Base-by-base conservation (phyloP, 2,113 vertebrate genomes). In the Hyaena hyaena region DNA sequence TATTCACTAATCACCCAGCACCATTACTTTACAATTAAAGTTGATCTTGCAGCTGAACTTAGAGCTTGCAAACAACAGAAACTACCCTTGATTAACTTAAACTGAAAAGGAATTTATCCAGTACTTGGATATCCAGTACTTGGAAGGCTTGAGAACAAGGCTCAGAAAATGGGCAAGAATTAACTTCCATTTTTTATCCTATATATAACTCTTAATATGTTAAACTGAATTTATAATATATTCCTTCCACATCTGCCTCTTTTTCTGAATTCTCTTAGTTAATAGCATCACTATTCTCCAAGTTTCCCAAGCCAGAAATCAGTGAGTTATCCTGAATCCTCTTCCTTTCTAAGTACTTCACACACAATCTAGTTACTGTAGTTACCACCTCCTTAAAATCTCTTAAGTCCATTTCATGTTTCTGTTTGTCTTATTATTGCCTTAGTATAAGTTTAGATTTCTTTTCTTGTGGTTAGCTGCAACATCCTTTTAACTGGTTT, bases 241-340 rank as follows among this genome's bases (percentile, higher is more conserved):
- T 83, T 14, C 33, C 23, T 96, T 94, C 81, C 69, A 88, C 76
- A 80, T 53, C 3, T 88, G 24, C 55, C 23, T 92, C 28, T 74
- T 31, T 93, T 96, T 65, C 31, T 55, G 24, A 92, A 92, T 95
- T 93, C 76, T 92, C 65, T 63, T 74, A 85, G 79, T 83, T 85
- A 65, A 79, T 68, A 87, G 31, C 14, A 61, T 69, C 33, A 39
- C 45, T 93, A 1, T 74, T 10, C 31, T 80, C 35, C 65, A 84
- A 61, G 74, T 76, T 85, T 92, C 71, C 50, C 26, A 71, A 58
- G 43, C 26, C 16, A 50, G n/a, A 81, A 84, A 92, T 33, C 48
- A 87, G 2, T 50, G n/a, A 92, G 55, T 81, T 79, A 48, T 65
- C 14, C 65, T 85, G 58, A 69, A 71, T n/a, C 26, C 9, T 76